phyloP scores from a whole-genome alignment of 1,140 invertebrate species.

The Nebria ingens region DNA sequence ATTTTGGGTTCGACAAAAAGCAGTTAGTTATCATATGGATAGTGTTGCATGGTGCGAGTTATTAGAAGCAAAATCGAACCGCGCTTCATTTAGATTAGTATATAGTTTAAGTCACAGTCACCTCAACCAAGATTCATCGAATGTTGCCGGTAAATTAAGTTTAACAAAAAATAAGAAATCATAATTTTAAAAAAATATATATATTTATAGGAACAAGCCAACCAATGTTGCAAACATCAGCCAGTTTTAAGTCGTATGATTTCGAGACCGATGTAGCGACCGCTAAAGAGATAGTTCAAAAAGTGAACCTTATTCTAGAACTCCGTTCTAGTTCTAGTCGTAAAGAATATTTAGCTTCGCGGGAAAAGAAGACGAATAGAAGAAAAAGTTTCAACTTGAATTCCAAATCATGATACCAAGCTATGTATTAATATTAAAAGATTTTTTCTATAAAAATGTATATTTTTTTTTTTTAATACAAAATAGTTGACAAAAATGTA shows the following conservation, averaged over 20 bases:
- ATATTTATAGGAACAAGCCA: slow-evolving; percentile 32
- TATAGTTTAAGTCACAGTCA: slow-evolving; percentile 33
- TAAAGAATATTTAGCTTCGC: slow-evolving; percentile 60
- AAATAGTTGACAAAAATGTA: too few species aligned
- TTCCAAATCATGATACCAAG: neutral
- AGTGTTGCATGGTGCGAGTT: slow-evolving; percentile 77
- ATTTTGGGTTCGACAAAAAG: slow-evolving; percentile 54
- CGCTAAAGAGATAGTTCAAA: slow-evolving; percentile 73
- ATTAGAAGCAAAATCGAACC: slow-evolving; percentile 52
- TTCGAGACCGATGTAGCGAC: slow-evolving; percentile 69
- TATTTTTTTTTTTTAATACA: too few species aligned
- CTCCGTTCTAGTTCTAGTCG: slow-evolving; percentile 63
- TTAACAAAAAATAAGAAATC: too few species aligned
- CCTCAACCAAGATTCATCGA: slow-evolving; percentile 16
- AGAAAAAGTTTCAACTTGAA: slow-evolving; percentile 37
- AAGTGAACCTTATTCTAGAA: slow-evolving; percentile 79
- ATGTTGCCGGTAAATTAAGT: slow-evolving; percentile 28
- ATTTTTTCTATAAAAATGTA: too few species aligned
- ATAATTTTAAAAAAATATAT: slow-evolving; percentile 28
- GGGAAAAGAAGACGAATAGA: slow-evolving; percentile 49
- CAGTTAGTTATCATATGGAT: slow-evolving; percentile 73
- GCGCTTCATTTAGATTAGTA: slow-evolving; percentile 50
- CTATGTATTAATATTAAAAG: neutral
- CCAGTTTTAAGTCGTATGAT: slow-evolving; percentile 72
- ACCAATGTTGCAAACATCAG: slow-evolving; percentile 36